Evolutionary conservation across 2,888 invertebrate genomes (phyloP).

Genomic region (Tinea trinotella): DNA sequence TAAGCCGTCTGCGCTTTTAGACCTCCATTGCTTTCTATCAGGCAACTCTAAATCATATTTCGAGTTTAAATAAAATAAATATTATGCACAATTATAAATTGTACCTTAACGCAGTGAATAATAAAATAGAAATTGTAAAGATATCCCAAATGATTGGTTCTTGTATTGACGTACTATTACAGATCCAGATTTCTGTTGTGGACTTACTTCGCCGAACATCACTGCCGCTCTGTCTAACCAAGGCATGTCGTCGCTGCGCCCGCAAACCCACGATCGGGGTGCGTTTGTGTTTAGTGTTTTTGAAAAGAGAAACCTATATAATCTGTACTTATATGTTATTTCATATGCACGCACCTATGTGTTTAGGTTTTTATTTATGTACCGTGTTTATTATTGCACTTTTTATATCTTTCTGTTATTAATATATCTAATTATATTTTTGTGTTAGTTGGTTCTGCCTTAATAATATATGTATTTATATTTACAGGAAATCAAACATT

Average conservation of each 20-base stretch:
- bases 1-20: too few species aligned
- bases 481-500: background rate
- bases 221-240: constrained; percentile 75
- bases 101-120: constrained; percentile 22
- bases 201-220: constrained; percentile 84
- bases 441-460: background rate
- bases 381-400: background rate
- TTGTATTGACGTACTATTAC: constrained; percentile 65
- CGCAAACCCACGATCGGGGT: constrained; percentile 75
- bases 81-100: background rate
- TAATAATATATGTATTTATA: background rate
- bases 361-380: background rate
- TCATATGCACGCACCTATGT: constrained; percentile 27
- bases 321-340: constrained; percentile 19
- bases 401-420: background rate
- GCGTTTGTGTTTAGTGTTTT: constrained; percentile 70
- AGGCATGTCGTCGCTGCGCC: constrained; percentile 64
- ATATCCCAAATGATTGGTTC: constrained; percentile 24
- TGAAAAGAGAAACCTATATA: constrained; percentile 61
- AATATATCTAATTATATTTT: too few species aligned
- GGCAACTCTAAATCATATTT: too few species aligned
- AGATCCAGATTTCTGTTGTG: constrained; percentile 93
- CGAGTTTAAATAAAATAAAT: too few species aligned
- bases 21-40: too few species aligned
- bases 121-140: constrained; percentile 31